These are phyloP conservation scores for Agriotes lineatus DNA, from an alignment of 2,888 invertebrate species.

Conservation along the genomic window DNA sequence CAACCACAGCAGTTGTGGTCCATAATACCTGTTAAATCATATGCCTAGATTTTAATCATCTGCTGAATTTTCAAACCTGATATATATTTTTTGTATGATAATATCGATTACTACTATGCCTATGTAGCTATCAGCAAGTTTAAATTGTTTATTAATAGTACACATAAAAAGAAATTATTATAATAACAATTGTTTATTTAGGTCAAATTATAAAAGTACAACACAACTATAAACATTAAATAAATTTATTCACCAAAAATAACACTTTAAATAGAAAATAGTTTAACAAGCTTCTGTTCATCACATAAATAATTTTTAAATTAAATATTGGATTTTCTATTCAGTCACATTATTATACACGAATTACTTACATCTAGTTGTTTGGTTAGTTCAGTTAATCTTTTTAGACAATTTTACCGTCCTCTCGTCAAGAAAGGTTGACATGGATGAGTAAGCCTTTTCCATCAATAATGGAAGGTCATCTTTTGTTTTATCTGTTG, in stretches of 20 bases:
- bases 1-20: no score
- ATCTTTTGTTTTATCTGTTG: constrained; percentile 73
- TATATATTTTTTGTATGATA: no score
- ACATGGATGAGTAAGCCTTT: constrained; percentile 76
- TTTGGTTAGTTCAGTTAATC: constrained; percentile 16
- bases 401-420: constrained; percentile 8
- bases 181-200: constrained; percentile 20
- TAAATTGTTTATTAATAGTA: no score
- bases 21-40: no score
- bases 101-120: no score
- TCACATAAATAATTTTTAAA: constrained; percentile 36
- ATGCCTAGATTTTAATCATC: no score
- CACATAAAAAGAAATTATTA: no score
- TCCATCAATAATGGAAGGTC: constrained; percentile 76
- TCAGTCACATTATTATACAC: constrained; percentile 27
- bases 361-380: constrained; percentile 17
- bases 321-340: constrained; percentile 22
- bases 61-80: no score
- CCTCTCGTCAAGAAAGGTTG: constrained; percentile 70
- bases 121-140: no score
- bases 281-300: constrained; percentile 26
- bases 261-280: constrained; percentile 24
- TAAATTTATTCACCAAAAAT: constrained; percentile 34
- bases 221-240: constrained; percentile 34
- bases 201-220: constrained; percentile 26